phyloP scores from a whole-genome alignment of 2,888 invertebrate species.

The Torymus tubicola region DNA sequence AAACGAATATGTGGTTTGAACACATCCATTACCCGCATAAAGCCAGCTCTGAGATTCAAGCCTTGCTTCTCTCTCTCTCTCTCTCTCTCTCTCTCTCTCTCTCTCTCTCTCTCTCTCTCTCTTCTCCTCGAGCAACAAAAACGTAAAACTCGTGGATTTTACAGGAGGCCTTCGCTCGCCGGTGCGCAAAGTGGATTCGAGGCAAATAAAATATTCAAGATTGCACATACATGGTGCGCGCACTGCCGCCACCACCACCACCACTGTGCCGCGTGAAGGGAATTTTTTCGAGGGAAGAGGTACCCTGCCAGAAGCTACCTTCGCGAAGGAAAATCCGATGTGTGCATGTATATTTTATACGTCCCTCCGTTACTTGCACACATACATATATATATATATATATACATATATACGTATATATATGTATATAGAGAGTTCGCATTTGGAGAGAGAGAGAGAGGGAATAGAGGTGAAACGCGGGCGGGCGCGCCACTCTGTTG shows the following conservation, averaged over 20 bases:
- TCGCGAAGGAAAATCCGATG: conserved; percentile 37
- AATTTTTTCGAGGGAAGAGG: conserved; percentile 36
- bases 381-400: neutral
- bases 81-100: no score
- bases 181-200: conserved; percentile 43
- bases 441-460: conserved; percentile 26
- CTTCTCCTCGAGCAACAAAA: neutral
- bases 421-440: neutral
- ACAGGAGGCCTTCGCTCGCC: conserved; percentile 3
- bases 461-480: neutral
- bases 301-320: no score
- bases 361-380: neutral
- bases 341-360: conserved; percentile 51
- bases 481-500: conserved; percentile 21
- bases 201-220: conserved; percentile 54
- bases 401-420: no score
- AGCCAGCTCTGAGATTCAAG: no score
- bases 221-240: conserved; percentile 8
- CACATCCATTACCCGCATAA: no score
- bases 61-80: no score
- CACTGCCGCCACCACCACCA: neutral
- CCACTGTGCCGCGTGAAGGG: neutral
- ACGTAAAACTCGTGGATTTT: conserved; percentile 43
- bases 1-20: no score
- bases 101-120: no score